Conservation (phyloP, 2,888 invertebrate genomes). For the Melanostoma scalare region DNA sequence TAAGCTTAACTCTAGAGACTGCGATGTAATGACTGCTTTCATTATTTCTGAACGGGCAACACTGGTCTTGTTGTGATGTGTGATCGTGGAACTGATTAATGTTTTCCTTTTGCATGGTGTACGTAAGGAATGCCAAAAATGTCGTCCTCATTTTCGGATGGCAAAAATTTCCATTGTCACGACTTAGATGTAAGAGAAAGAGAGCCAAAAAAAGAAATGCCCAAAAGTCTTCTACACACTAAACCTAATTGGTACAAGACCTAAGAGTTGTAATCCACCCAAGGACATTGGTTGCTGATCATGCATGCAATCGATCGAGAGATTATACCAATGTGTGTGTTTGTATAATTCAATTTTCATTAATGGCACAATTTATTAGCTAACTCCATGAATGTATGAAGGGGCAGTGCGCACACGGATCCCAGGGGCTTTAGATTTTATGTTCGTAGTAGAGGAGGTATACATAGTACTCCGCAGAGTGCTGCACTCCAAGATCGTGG, state of each 20-base stretch:
- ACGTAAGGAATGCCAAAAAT: constrained; percentile 52
- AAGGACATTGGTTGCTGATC: constrained; percentile 61
- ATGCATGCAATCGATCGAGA: constrained; percentile 46
- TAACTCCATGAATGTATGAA: constrained; percentile 14
- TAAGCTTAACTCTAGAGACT: no score
- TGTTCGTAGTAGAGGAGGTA: no score
- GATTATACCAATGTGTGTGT: constrained; percentile 36
- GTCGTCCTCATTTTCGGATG: constrained; percentile 54
- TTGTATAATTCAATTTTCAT: constrained; percentile 68
- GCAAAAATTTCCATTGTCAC: constrained; percentile 36
- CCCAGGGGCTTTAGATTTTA: constrained; percentile 40
- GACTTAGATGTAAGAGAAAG: constrained; percentile 33
- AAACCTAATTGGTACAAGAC: constrained; percentile 49
- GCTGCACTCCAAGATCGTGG: constrained; percentile 46
- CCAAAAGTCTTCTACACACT: constrained; percentile 36
- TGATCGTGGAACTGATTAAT: constrained; percentile 53
- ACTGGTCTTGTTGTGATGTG: neutral
- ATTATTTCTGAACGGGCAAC: constrained; percentile 1
- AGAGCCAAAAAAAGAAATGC: no score
- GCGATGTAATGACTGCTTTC: no score
- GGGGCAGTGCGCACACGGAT: constrained; percentile 32
- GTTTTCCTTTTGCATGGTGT: constrained; percentile 28
- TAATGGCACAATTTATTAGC: constrained; percentile 70
- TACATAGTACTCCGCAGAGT: constrained; percentile 5
- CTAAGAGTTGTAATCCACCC: constrained; percentile 52